These are phyloP conservation scores for Saguinus imperator DNA, from an alignment of 2,113 vertebrate genomes.

Conservation along the genomic window DNA sequence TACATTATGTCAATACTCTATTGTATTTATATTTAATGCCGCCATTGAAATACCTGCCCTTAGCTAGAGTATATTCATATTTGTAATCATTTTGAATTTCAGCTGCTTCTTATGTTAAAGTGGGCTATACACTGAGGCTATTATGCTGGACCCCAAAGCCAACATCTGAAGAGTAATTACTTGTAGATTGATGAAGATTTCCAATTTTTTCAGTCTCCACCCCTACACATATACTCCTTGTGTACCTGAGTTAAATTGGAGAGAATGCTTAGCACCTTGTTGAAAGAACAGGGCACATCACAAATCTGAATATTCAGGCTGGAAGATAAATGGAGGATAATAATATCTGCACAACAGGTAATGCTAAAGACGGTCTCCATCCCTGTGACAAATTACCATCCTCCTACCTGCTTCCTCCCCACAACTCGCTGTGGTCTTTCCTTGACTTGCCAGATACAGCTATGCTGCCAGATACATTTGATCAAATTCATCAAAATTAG, in stretches of 20 bases:
- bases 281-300: slow-evolving; percentile 85
- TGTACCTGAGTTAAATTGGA: slow-evolving; percentile 85
- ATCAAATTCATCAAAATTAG: slow-evolving; percentile 75
- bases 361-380: slow-evolving; percentile 73
- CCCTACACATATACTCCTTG: slow-evolving; percentile 62
- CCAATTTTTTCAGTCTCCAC: slow-evolving; percentile 81
- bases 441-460: slow-evolving; percentile 63
- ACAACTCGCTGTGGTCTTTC: slow-evolving; percentile 55
- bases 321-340: slow-evolving; percentile 85
- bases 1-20: slow-evolving; percentile 86
- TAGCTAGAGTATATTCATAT: slow-evolving; percentile 82
- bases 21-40: slow-evolving; percentile 89
- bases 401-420: background rate
- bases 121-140: slow-evolving; percentile 73
- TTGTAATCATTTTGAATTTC: slow-evolving; percentile 68
- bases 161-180: slow-evolving; percentile 86
- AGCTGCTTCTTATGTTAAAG: slow-evolving; percentile 80
- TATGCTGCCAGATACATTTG: slow-evolving; percentile 66
- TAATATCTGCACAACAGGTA: slow-evolving; percentile 90
- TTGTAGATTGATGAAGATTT: slow-evolving; percentile 82
- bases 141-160: slow-evolving; percentile 82
- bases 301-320: slow-evolving; percentile 82
- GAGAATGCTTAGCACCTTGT: slow-evolving; percentile 87
- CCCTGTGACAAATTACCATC: slow-evolving; percentile 80
- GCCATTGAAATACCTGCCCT: slow-evolving; percentile 84